These are phyloP conservation scores for Regulus satrapa DNA, from an alignment of 2,113 vertebrate species.

Conservation along the genomic window DNA sequence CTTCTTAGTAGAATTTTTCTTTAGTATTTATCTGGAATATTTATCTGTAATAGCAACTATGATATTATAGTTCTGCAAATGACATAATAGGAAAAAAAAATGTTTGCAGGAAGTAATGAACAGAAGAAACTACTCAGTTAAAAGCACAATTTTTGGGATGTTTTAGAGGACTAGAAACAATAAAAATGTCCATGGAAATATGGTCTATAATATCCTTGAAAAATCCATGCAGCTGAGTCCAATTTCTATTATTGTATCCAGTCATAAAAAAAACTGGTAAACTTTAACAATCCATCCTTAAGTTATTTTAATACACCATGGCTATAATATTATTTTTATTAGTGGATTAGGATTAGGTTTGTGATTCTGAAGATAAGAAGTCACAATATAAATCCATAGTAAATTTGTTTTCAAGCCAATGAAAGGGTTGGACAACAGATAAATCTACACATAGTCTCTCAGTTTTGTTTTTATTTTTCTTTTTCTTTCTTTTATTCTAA, in stretches of 20 bases:
- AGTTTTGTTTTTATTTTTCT: no score
- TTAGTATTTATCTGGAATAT: no score
- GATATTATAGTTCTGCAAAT: neutral
- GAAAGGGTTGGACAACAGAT: neutral
- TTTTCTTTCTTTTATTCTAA: neutral
- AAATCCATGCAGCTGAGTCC: constrained; percentile 56
- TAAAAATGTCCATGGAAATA: constrained; percentile 48
- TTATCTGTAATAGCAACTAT: neutral
- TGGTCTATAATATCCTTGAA: constrained; percentile 51
- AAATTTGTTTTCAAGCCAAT: neutral
- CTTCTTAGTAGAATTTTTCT: no score
- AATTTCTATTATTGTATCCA: constrained; percentile 63
- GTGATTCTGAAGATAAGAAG: neutral
- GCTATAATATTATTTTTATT: neutral
- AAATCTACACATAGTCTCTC: no score
- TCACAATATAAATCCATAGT: neutral
- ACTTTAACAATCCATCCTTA: constrained; percentile 25
- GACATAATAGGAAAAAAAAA: neutral
- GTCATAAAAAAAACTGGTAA: constrained; percentile 28
- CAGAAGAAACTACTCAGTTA: neutral
- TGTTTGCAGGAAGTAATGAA: neutral
- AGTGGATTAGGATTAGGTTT: neutral
- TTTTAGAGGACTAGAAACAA: constrained; percentile 10
- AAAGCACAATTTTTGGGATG: neutral
- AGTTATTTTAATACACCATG: constrained; percentile 25